Evolutionary conservation across 92 coral and sea anemone genomes (phyloP).

Genomic region (Parazoanthus atlanticus): DNA sequence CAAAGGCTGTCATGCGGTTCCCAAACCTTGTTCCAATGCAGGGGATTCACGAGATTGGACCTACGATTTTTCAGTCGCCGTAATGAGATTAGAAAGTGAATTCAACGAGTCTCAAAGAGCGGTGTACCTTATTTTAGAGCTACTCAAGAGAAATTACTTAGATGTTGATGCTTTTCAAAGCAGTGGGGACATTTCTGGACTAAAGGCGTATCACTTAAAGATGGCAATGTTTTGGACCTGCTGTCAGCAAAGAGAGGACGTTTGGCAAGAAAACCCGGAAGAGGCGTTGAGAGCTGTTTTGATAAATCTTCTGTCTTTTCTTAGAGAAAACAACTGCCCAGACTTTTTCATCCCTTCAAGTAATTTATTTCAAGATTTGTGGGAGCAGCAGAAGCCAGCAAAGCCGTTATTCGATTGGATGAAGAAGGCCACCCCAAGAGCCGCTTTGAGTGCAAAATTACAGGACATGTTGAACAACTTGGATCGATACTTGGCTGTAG

Average conservation of each 20-base stretch:
- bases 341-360: constrained; percentile 25
- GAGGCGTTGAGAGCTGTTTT: constrained; percentile 18
- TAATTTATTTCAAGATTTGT: constrained; percentile 16
- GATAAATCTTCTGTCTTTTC: constrained; percentile 19
- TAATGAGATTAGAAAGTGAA: constrained; percentile 12
- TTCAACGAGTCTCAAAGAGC: constrained; percentile 21
- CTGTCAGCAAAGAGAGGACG: neutral
- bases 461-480: constrained; percentile 18
- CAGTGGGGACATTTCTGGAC: constrained; percentile 18
- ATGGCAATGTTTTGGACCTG: constrained; percentile 42
- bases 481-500: neutral
- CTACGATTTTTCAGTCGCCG: constrained; percentile 26
- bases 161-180: neutral
- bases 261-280: constrained; percentile 2
- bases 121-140: constrained; percentile 32
- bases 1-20: constrained; percentile 23
- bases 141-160: constrained; percentile 14
- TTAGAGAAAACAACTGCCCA: constrained; percentile 28
- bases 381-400: neutral
- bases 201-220: constrained; percentile 15
- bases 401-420: constrained; percentile 5
- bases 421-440: neutral
- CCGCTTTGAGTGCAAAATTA: constrained; percentile 8
- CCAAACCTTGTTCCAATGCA: neutral
- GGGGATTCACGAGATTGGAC: constrained; percentile 14